These are phyloP conservation scores for Neria commutata DNA, from an alignment of 2,888 invertebrate species.

Conservation along the genomic window DNA sequence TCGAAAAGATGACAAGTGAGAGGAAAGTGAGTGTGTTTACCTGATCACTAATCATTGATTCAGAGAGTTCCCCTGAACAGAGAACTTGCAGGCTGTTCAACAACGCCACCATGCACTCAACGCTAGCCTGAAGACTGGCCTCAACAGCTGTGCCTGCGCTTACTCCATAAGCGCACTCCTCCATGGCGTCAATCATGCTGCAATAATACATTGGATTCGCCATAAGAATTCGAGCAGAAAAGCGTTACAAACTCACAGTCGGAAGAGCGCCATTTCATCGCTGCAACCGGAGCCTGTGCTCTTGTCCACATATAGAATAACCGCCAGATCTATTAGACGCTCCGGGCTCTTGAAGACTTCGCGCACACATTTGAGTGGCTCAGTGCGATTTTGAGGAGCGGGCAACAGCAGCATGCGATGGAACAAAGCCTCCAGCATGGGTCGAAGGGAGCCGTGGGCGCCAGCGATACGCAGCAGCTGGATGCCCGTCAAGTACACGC, in stretches of 20 bases:
- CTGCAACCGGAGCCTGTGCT: conserved; percentile 69
- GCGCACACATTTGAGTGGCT: conserved; percentile 81
- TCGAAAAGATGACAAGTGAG: background rate
- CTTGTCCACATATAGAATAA: conserved; percentile 70
- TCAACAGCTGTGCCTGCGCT: conserved; percentile 75
- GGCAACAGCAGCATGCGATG: conserved; percentile 91
- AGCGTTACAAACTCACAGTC: conserved; percentile 68
- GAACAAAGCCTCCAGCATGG: conserved; percentile 90
- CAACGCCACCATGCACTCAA: conserved; percentile 82
- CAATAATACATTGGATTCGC: conserved; percentile 19
- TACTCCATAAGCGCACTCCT: conserved; percentile 79
- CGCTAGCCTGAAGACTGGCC: conserved; percentile 77
- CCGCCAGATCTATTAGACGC: conserved; percentile 73
- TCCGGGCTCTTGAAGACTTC: conserved; percentile 77
- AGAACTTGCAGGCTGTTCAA: conserved; percentile 82
- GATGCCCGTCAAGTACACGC: conserved; percentile 85
- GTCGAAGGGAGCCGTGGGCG: conserved; percentile 82
- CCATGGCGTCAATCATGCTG: conserved; percentile 90
- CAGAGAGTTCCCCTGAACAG: conserved; percentile 76
- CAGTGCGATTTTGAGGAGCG: conserved; percentile 81
- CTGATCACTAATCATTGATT: conserved; percentile 63
- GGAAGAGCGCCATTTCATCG: conserved; percentile 81
- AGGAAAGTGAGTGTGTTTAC: conserved; percentile 26
- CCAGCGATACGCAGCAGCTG: conserved; percentile 89
- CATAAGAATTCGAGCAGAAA: background rate